Evolutionary conservation across 2,888 invertebrate species (phyloP).

Genomic region (Podabrus alpinus): DNA sequence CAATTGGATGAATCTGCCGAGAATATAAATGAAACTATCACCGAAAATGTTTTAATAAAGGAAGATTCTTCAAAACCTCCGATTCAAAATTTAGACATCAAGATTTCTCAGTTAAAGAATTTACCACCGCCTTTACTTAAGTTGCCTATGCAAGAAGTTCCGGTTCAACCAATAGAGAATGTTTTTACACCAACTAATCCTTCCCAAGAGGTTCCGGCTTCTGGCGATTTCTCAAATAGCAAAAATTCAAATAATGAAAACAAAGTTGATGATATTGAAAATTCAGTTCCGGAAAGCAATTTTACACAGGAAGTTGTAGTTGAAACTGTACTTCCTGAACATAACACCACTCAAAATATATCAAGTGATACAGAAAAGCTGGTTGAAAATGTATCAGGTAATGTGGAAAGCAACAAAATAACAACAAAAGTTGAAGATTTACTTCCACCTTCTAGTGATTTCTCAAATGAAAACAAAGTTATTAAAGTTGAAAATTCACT

Average conservation of each 20-base stretch:
- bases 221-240: background rate
- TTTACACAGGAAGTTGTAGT: background rate
- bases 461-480: too few relatives aligned
- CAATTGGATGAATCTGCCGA: background rate
- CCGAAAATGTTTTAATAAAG: background rate
- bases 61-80: background rate
- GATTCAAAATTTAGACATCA: background rate
- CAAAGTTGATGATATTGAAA: background rate
- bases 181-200: background rate
- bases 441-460: too few relatives aligned
- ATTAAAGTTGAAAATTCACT: background rate
- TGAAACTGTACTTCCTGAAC: background rate
- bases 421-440: background rate
- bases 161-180: background rate
- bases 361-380: background rate
- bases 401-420: background rate
- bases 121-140: background rate
- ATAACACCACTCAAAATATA: background rate
- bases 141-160: background rate
- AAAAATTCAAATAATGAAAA: background rate
- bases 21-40: background rate
- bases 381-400: background rate
- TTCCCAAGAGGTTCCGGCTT: background rate
- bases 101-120: background rate
- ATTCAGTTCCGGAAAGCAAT: background rate